phyloP scores from a whole-genome alignment of 2,113 vertebrate species.

The Tragelaphus buxtoni region DNA sequence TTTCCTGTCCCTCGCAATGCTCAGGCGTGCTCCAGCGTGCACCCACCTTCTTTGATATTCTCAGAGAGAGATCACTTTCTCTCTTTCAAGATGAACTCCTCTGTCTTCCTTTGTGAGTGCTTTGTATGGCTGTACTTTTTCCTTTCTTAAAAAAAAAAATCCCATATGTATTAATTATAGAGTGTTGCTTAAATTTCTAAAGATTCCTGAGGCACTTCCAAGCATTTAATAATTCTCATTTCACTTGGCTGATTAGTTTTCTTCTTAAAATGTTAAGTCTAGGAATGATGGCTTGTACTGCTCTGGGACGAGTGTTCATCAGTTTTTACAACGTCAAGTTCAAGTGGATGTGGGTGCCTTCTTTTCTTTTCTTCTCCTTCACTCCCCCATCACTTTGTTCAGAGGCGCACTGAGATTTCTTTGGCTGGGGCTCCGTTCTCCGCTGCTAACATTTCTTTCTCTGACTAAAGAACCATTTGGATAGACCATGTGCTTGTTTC shows the following conservation, averaged over 20 bases:
- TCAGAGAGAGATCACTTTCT: not conserved
- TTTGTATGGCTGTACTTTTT: not conserved
- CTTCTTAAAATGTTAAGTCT: conserved; percentile 1
- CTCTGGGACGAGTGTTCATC: not conserved
- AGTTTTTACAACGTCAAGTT: not conserved
- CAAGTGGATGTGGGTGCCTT: not conserved
- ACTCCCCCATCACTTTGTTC: not conserved
- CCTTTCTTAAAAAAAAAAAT: conserved; percentile 38
- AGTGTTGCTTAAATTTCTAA: conserved; percentile 40
- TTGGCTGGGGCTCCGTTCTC: not conserved
- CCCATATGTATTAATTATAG: conserved; percentile 68
- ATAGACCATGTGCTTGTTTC: not conserved
- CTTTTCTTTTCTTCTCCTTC: not conserved
- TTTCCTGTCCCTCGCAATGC: not conserved
- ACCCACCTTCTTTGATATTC: not conserved
- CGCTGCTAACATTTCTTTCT: not conserved
- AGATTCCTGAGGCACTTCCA: conserved; percentile 40
- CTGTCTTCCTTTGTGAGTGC: conserved; percentile 18
- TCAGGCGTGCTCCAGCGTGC: not conserved
- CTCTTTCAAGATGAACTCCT: conserved; percentile 41
- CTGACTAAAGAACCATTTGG: not conserved
- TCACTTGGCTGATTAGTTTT: conserved; percentile 26
- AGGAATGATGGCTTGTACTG: not conserved
- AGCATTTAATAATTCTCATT: conserved; percentile 49
- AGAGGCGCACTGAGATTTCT: not conserved